A percentile compares a stretch with the other conserved stretches of the same genome.
phyloP scores from a whole-genome alignment of 2,113 vertebrate species.

The Kryptolebias marmoratus region DNA sequence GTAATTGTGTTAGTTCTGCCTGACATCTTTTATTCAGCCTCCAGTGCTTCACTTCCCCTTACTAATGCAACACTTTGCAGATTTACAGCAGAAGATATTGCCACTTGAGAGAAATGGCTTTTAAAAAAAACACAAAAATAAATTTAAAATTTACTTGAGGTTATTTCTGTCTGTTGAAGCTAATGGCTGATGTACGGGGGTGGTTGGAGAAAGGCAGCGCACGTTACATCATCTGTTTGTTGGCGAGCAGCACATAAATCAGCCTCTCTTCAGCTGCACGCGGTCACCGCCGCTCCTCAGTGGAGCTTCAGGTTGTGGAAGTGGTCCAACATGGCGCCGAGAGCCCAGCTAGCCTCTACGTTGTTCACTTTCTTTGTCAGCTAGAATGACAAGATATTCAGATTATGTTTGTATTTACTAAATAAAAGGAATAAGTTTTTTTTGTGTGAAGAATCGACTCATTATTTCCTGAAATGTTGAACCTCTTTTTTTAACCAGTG shows the following conservation, averaged over 20 bases:
- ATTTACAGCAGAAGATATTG: slow-evolving; percentile 38
- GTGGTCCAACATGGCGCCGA: slow-evolving; percentile 90
- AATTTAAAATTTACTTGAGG: slow-evolving; percentile 27
- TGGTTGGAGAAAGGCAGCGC: slow-evolving; percentile 24
- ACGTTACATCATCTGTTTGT: slow-evolving; percentile 20
- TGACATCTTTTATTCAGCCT: slow-evolving; percentile 36
- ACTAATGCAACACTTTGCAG: slow-evolving; percentile 22
- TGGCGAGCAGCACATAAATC: slow-evolving; percentile 15
- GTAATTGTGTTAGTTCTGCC: slow-evolving; percentile 22
- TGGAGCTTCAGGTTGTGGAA: slow-evolving; percentile 86
- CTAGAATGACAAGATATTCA: slow-evolving; percentile 67
- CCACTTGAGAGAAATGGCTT: slow-evolving; percentile 45
- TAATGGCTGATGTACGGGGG: slow-evolving; percentile 16
- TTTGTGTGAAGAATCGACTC: not conserved
- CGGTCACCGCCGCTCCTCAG: slow-evolving; percentile 44
- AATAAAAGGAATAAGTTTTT: slow-evolving; percentile 37
- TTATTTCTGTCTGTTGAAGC: slow-evolving; percentile 24
- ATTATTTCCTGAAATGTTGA: not conserved
- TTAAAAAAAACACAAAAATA: not conserved
- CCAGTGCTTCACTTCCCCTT: slow-evolving; percentile 15
- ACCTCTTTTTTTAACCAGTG: too few relatives aligned
- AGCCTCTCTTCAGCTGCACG: slow-evolving; percentile 12
- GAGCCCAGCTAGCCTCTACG: slow-evolving; percentile 94
- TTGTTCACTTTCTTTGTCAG: slow-evolving; percentile 94
- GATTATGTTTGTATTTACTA: slow-evolving; percentile 73